Conservation (phyloP, 2,888 invertebrate species). For the Hirtodrosophila duncani region DNA sequence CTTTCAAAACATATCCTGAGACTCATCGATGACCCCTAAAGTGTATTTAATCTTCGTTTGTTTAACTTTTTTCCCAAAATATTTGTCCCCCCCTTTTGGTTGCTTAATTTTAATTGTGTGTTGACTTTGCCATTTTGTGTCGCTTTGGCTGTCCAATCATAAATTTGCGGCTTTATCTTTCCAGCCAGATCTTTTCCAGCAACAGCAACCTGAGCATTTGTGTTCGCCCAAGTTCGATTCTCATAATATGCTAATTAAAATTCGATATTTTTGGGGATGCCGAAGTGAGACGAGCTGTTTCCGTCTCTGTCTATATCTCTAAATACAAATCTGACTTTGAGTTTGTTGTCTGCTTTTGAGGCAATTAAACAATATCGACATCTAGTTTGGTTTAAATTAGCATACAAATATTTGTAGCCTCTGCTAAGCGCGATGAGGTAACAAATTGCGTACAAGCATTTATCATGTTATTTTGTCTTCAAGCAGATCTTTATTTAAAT, state of each 20-base stretch:
- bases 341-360: too few species aligned
- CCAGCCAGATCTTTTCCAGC: constrained; percentile 41
- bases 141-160: constrained; percentile 51
- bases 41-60: too few species aligned
- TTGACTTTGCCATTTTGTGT: constrained; percentile 64
- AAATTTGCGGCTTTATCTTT: constrained; percentile 59
- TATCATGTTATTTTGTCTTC: constrained; percentile 64
- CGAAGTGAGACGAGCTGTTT: too few species aligned
- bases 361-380: constrained; percentile 71
- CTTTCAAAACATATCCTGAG: too few species aligned
- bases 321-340: constrained; percentile 13
- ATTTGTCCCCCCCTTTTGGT: too few species aligned
- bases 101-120: constrained; percentile 59
- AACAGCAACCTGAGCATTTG: constrained; percentile 44
- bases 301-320: too few species aligned
- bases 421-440: constrained; percentile 56
- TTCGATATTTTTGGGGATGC: too few species aligned
- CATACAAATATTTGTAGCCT: constrained; percentile 49
- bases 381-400: constrained; percentile 68
- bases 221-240: too few species aligned
- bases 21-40: too few species aligned
- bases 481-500: constrained; percentile 66
- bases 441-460: constrained; percentile 73
- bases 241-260: constrained; percentile 70
- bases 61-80: too few species aligned